Conservation (phyloP, 2,888 invertebrate genomes). For the Megastigmus dorsalis region DNA sequence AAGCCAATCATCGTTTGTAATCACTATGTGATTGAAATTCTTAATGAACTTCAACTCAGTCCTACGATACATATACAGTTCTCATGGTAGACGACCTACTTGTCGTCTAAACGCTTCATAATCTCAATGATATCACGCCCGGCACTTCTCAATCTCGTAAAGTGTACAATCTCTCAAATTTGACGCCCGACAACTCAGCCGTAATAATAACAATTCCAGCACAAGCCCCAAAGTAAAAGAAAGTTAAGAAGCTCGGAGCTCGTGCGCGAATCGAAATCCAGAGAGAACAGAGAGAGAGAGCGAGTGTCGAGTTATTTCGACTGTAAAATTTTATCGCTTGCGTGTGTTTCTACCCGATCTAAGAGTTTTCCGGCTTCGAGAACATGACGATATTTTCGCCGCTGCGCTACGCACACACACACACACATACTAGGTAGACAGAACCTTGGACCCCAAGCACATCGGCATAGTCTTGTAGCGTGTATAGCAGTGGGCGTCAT, state of each 20-base stretch:
- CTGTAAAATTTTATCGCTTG: conserved; percentile 68
- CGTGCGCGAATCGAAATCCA: neutral
- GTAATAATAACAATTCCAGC: conserved; percentile 38
- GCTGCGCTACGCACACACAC: no score
- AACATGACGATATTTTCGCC: conserved; percentile 64
- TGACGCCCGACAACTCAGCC: neutral
- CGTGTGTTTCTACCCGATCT: no score
- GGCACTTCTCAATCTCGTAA: conserved; percentile 14
- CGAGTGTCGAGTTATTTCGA: conserved; percentile 57
- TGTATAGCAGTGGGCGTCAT: conserved; percentile 67
- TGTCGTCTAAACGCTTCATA: no score
- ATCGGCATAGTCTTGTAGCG: conserved; percentile 27
- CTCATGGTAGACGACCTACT: no score
- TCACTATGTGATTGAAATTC: no score
- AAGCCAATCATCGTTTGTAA: no score
- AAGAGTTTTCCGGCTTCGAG: conserved; percentile 63
- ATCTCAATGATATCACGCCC: no score
- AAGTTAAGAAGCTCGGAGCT: conserved; percentile 25
- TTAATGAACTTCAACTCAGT: no score
- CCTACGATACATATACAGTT: no score
- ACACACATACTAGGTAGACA: no score
- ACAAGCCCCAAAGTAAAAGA: neutral
- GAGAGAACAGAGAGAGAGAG: conserved; percentile 21
- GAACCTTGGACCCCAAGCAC: no score
- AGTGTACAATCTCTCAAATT: conserved; percentile 32